phyloP scores from a whole-genome alignment of 2,888 invertebrate genomes.

The Clistopyga incitator region DNA sequence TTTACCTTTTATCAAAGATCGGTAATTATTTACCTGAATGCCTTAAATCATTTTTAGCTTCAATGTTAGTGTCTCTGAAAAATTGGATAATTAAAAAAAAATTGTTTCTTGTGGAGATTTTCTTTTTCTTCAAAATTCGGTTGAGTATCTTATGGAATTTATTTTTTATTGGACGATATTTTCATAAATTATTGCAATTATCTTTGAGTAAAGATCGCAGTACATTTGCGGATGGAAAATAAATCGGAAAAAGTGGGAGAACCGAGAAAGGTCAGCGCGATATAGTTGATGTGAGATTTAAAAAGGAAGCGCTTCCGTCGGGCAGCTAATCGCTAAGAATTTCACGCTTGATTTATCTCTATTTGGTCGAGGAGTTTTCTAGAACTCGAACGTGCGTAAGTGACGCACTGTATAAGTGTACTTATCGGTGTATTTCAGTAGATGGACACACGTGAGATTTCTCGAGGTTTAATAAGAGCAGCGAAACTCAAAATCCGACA shows the following conservation, averaged over 20 bases:
- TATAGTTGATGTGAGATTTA: neutral
- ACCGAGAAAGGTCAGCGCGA: neutral
- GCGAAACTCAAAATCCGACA: conserved; percentile 24
- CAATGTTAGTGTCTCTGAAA: no score
- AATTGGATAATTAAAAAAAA: no score
- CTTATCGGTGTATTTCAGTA: neutral
- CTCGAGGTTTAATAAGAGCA: conserved; percentile 13
- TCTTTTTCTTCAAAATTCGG: no score
- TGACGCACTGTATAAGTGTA: neutral
- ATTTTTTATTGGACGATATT: no score
- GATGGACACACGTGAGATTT: neutral
- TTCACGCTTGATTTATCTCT: conserved; percentile 29
- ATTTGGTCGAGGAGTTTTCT: conserved; percentile 44
- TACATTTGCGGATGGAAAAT: neutral
- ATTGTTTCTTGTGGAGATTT: no score
- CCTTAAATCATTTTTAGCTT: no score
- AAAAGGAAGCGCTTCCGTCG: conserved; percentile 5
- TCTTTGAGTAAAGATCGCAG: no score
- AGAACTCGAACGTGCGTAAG: conserved; percentile 10
- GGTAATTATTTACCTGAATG: no score
- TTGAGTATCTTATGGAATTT: no score
- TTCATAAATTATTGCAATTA: no score
- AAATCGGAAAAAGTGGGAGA: neutral
- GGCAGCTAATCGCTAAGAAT: neutral
- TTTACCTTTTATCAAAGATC: no score